Evolutionary conservation across 2,113 vertebrate species (phyloP).

Genomic region (Cygnus atratus): DNA sequence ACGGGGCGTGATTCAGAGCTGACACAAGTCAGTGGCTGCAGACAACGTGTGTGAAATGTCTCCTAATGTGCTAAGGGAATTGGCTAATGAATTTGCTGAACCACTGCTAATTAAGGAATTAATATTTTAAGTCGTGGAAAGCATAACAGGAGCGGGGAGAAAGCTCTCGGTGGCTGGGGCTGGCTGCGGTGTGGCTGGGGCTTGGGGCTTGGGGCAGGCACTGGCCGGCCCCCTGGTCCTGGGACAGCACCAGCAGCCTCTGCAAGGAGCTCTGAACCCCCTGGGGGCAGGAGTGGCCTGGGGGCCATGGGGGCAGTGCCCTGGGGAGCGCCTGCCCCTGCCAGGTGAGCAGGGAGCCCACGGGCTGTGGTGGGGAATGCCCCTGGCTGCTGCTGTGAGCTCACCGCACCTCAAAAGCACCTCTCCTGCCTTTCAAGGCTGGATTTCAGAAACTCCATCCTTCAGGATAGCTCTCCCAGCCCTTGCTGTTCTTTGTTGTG

Average conservation of each 20-base stretch:
- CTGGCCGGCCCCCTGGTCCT: accelerated
- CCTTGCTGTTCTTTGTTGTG: background rate
- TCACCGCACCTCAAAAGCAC: background rate
- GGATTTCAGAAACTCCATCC: background rate
- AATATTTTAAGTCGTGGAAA: background rate
- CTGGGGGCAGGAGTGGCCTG: background rate
- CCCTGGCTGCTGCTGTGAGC: background rate
- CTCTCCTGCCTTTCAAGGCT: background rate
- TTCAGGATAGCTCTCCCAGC: background rate
- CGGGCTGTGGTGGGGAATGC: no score
- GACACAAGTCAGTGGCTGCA: background rate
- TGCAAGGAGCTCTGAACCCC: accelerated
- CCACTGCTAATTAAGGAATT: conserved; percentile 5
- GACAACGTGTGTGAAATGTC: background rate
- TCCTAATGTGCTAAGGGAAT: background rate
- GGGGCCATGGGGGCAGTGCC: background rate
- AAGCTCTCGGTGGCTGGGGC: accelerated
- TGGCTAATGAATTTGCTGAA: background rate
- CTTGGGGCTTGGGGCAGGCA: background rate
- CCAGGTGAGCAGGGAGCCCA: background rate
- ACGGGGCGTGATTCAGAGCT: background rate
- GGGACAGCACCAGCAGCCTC: background rate
- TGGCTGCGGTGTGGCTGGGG: background rate
- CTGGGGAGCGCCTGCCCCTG: background rate
- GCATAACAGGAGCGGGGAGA: background rate